Conservation (phyloP, 2,797 vertebrate species). For the Bryconaethiops microstoma region DNA sequence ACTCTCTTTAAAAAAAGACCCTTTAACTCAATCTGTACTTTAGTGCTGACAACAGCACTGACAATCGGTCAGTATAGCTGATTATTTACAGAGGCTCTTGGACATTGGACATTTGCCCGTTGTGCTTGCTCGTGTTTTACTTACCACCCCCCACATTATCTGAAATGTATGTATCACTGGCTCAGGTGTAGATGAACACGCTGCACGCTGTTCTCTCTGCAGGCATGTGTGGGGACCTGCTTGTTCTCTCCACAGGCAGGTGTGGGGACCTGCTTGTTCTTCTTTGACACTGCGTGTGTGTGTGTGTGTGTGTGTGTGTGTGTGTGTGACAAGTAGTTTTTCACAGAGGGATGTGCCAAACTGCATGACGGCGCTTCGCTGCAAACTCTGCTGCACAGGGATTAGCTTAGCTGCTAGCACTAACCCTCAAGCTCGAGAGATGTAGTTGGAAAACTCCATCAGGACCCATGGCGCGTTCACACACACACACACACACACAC, state of each 20-base stretch:
- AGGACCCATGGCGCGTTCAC: not conserved
- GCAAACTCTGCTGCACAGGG: not conserved
- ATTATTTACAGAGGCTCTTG: no score
- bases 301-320: not conserved
- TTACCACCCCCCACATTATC: no score
- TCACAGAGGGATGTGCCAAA: constrained; percentile 18
- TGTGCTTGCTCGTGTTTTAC: no score
- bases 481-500: not conserved
- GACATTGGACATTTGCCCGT: no score
- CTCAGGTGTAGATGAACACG: not conserved
- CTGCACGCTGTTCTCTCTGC: not conserved
- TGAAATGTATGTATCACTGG: not conserved
- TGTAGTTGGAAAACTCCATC: not conserved
- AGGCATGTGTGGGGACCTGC: not conserved
- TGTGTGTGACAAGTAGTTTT: not conserved
- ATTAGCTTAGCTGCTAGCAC: not conserved
- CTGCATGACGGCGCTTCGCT: not conserved
- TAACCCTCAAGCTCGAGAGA: not conserved
- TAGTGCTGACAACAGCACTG: no score
- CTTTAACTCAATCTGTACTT: no score
- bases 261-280: constrained; percentile 3
- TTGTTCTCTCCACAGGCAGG: not conserved
- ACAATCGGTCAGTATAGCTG: no score
- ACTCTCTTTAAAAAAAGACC: no score
- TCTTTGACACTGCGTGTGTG: not conserved